phyloP scores from a whole-genome alignment of 2,888 invertebrate genomes.

The Callosobruchus maculatus region DNA sequence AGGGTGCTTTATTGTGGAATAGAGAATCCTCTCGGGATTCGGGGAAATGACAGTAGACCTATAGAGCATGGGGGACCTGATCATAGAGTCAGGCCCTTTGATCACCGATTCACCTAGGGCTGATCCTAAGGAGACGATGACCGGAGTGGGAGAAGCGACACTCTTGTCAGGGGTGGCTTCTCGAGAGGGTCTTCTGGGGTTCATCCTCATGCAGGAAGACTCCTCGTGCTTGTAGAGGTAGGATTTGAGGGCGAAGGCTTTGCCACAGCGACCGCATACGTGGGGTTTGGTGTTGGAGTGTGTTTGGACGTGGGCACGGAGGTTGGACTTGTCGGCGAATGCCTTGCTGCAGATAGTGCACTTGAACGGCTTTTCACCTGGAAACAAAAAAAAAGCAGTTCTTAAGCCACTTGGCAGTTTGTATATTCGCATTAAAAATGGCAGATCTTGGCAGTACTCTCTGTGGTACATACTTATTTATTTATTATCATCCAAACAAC shows the following conservation, averaged over 20 bases:
- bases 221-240: conserved; percentile 91
- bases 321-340: conserved; percentile 87
- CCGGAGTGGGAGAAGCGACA: conserved; percentile 44
- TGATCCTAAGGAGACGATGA: conserved; percentile 38
- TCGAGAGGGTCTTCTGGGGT: conserved; percentile 32
- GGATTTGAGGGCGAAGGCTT: conserved; percentile 85
- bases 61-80: conserved; percentile 48
- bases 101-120: conserved; percentile 36
- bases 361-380: conserved; percentile 83
- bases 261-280: conserved; percentile 78
- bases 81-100: conserved; percentile 32
- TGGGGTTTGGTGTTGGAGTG: conserved; percentile 85
- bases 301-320: conserved; percentile 86
- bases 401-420: no score
- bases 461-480: no score
- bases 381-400: no score
- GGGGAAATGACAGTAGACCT: conserved; percentile 55
- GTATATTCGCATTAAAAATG: no score
- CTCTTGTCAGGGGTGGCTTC: conserved; percentile 42
- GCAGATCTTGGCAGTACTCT: no score
- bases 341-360: conserved; percentile 83
- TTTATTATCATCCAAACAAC: no score
- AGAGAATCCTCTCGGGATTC: conserved; percentile 52
- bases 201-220: conserved; percentile 74
- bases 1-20: conserved; percentile 46